Base-by-base conservation (phyloP, 2,113 vertebrate genomes). In the Mustelus asterias region DNA sequence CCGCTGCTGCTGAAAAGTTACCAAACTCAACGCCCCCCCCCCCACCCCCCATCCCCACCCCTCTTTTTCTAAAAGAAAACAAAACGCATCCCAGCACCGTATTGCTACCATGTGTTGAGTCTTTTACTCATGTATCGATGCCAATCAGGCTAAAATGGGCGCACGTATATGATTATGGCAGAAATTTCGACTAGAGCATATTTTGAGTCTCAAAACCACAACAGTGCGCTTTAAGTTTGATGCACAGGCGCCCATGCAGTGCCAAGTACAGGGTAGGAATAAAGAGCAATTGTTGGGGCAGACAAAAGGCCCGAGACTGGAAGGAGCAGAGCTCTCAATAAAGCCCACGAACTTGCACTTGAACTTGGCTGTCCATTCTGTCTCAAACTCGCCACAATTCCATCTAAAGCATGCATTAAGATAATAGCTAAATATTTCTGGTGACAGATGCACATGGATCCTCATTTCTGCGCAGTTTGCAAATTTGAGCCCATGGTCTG, bases 281-380 rank as follows among this genome's bases (percentile, higher is more conserved):
- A 97, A 97, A 98, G 97, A 97, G 96, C 97, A 97, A 97, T 97
- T 97, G 97, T 98, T 97, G 96, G 33, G 96, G 86, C 96, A 97
- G 97, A 98, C 98, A 98, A 98, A 97, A 97, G 97, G 96, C 96
- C 89, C 89, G 97, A 96, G 60, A 96, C 96, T 96, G 97, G 96
- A 97, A 97, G 96, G 97, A 97, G 96, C 96, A 65, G 96, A 96
- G 96, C 97, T 97, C 97, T 97, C 96, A 96, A 97, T 96, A 96
- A 96, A 96, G 96, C 96, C 96, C 97, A 96, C 97, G 97, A 97
- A 97, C 97, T 97, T 98, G 98, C 97, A 98, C 97, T 97, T 98
- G 98, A 97, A 98, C 97, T 97, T 97, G 97, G 96, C 96, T 94
- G 95, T 97, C 33, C 60, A 93, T 72, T 95, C 94, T 44, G 67